Base-by-base conservation (phyloP, 2,113 vertebrate genomes). In the Tamias sibiricus region DNA sequence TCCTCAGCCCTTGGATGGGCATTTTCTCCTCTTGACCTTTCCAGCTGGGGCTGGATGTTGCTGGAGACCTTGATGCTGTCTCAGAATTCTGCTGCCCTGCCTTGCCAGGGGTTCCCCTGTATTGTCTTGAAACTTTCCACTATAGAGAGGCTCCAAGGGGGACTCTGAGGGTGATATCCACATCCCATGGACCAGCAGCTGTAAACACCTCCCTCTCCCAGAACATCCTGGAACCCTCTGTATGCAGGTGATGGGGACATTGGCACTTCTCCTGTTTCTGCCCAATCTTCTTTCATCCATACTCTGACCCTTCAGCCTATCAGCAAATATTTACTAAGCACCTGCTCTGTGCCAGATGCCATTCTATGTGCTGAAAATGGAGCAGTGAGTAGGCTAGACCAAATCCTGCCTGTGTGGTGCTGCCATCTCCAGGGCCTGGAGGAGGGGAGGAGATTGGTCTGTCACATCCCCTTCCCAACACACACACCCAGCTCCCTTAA, bases 41-140 rank as follows among this genome's bases (percentile, higher is more conserved):
- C 47, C 54, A 20, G 6, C 8, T 14, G 2, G 52, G 26, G 24
- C 47, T 35, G 64, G 52, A 42, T 26, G 12, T 0, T 2, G 49
- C 87, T 1, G 0, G 9, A 24, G 42, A 52, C 76, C 54, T 62
- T 40, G 8, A n/a, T 10, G 26, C 68, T n/a, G 1, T 47, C 6
- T 14, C 12, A 42, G 10, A 66, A 28, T 66, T 52, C 66, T 71
- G 71, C 35, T 59, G 52, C 37, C 26, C 35, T 32, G 35, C 19
- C 64, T 90, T 64, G 32, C 19, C 0, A 0, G 9, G 40, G 37
- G 19, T 44, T 47, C 4, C 57, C 35, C 1, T 0, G 20, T 20
- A 35, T 77, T 42, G 19, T 8, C 66, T 8, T 13, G 49, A 49
- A 52, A 69, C 30, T 82, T 72, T 76, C 19, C 40, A 13, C 66